Conservation (phyloP, 2,113 vertebrate species). For the Oenanthe melanoleuca region DNA sequence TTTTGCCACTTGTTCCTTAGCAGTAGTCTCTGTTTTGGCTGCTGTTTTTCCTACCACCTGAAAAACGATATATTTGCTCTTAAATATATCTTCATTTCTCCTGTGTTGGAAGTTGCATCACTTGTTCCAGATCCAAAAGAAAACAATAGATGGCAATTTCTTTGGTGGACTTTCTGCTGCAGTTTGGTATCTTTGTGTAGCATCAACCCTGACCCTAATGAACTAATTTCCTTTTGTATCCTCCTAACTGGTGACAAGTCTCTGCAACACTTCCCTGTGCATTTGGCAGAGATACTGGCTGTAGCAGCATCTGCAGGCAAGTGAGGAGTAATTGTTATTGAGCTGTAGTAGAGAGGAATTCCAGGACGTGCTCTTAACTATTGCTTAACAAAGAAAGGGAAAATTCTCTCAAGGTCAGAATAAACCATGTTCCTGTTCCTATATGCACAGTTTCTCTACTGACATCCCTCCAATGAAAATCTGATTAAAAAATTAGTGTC, state of each 20-base stretch:
- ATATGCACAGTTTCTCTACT: background rate
- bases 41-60: background rate
- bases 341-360: background rate
- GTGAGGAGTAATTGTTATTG: background rate
- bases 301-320: background rate
- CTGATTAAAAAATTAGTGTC: background rate
- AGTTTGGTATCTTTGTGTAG: background rate
- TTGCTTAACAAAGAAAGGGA: background rate
- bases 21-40: background rate
- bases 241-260: background rate
- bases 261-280: background rate
- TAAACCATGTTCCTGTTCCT: background rate
- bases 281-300: background rate
- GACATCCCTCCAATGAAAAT: background rate
- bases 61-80: background rate
- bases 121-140: background rate
- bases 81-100: background rate
- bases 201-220: background rate
- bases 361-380: background rate
- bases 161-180: background rate
- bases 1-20: constrained; percentile 10
- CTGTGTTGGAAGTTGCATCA: background rate
- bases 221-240: background rate
- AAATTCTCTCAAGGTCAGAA: background rate
- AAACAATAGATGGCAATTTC: background rate